Evolutionary conservation across 2,888 invertebrate species (phyloP).

Genomic region (Epinotia bilunana): DNA sequence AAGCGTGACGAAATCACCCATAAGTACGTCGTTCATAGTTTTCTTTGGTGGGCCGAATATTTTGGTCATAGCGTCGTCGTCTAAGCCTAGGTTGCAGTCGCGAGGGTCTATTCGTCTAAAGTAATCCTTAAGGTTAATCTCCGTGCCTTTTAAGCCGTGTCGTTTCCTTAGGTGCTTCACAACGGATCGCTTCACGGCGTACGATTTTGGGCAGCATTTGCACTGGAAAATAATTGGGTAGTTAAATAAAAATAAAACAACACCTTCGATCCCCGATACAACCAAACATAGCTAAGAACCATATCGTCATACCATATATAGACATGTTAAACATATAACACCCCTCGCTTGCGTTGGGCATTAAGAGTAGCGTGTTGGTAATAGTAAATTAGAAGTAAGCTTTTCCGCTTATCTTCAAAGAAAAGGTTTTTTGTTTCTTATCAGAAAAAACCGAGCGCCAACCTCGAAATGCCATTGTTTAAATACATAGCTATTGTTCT

Average conservation of each 20-base stretch:
- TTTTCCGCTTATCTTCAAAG: too few relatives aligned
- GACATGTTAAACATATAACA: too few relatives aligned
- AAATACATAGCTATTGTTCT: too few relatives aligned
- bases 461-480: too few relatives aligned
- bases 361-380: too few relatives aligned
- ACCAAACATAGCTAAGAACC: too few relatives aligned
- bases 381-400: too few relatives aligned
- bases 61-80: slow-evolving; percentile 68
- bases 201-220: slow-evolving; percentile 78
- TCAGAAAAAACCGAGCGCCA: too few relatives aligned
- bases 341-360: too few relatives aligned
- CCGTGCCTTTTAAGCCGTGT: slow-evolving; percentile 65
- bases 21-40: slow-evolving; percentile 54
- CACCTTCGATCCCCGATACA: too few relatives aligned
- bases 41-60: slow-evolving; percentile 74
- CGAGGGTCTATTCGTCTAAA: slow-evolving; percentile 71
- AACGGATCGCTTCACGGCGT: slow-evolving; percentile 75
- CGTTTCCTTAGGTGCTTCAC: slow-evolving; percentile 76
- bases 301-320: too few relatives aligned
- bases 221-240: slow-evolving; percentile 67
- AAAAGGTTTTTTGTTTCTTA: too few relatives aligned
- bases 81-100: slow-evolving; percentile 71
- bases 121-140: slow-evolving; percentile 62
- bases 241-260: not conserved
- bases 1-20: slow-evolving; percentile 63